Base-by-base conservation (phyloP, 1,140 invertebrate species). In the Caenorhabditis briggsae region DNA sequence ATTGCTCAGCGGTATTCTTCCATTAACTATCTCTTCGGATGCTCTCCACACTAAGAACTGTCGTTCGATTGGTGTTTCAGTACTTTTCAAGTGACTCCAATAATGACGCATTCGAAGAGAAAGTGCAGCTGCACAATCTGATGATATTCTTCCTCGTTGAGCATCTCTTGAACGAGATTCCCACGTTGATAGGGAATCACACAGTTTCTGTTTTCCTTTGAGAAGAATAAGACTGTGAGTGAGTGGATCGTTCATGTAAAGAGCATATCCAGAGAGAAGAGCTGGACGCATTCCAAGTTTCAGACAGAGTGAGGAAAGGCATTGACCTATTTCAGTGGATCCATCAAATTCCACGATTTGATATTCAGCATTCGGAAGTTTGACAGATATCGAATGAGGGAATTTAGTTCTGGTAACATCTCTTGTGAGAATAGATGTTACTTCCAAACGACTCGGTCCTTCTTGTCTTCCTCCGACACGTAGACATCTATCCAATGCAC, bases 281-380 rank as follows among this genome's bases (percentile, higher is more conserved):
- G 90, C 90, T n/a, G 90, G 90, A 61, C 90, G 59, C 56, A 90
- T 82, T 53, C 87, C 86, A 25, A 90, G 78, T 82, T 91, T 91
- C 7, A 91, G 55, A 74, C 90, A 90, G 16, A 90, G 86, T 1
- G 90, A 91, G 18, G 89, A 87, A 18, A 91, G 70, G 61, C 90
- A 91, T 85, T 90, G 90, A 16, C 90, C 90, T 14, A 90, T 88
- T 86, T 91, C 90, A 6, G 90, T 91, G 55, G 89, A 90, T 20
- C 90, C 90, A 83, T 90, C 90, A 55, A 90, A 91, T 82, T 90
- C 90, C 12, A 90, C 89, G 14, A 90, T 90, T 87, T 90, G 90
- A 87, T 91, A 89, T 48, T 90, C 90, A 12, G 87, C 86, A 74
- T 85, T 88, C 23, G 90, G 90, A 25, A 91, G 70, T 53, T 82